Evolutionary conservation across 1,140 invertebrate species (phyloP).

Genomic region (Zaprionus camerounensis): DNA sequence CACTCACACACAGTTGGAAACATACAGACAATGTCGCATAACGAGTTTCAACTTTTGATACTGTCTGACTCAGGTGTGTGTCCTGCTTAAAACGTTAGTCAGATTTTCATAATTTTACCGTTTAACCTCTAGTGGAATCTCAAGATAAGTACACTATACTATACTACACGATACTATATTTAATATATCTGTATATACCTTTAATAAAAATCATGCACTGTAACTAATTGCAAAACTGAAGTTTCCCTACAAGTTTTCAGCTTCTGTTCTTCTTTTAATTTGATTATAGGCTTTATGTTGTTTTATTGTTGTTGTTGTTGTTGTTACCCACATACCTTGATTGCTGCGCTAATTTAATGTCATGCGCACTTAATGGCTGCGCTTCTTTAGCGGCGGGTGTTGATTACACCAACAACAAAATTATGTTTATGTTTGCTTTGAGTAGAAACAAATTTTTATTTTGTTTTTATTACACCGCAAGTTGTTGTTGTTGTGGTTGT

Average conservation of each 20-base stretch:
- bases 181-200: constrained; percentile 1
- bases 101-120: constrained; percentile 36
- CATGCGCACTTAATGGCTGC: constrained; percentile 61
- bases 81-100: constrained; percentile 48
- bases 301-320: constrained; percentile 20
- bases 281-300: constrained; percentile 68
- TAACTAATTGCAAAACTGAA: constrained; percentile 67
- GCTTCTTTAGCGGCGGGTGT: constrained; percentile 49
- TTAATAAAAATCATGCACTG: constrained; percentile 64
- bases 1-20: not conserved
- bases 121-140: constrained; percentile 17
- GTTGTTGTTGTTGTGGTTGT: constrained; percentile 37
- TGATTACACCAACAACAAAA: constrained; percentile 67
- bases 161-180: not conserved
- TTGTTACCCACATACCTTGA: constrained; percentile 35
- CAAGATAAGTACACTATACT: not conserved
- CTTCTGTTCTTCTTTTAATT: constrained; percentile 63
- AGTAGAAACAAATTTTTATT: constrained; percentile 41
- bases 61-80: constrained; percentile 40
- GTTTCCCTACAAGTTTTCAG: constrained; percentile 39
- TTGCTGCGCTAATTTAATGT: constrained; percentile 74
- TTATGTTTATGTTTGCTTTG: constrained; percentile 37
- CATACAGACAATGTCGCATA: constrained; percentile 31
- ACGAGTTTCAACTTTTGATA: constrained; percentile 35
- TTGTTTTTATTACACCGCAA: constrained; percentile 64